Base-by-base conservation (phyloP, 37 sponge, comb jelly and placozoan genomes). In the Axinella damicornis region DNA sequence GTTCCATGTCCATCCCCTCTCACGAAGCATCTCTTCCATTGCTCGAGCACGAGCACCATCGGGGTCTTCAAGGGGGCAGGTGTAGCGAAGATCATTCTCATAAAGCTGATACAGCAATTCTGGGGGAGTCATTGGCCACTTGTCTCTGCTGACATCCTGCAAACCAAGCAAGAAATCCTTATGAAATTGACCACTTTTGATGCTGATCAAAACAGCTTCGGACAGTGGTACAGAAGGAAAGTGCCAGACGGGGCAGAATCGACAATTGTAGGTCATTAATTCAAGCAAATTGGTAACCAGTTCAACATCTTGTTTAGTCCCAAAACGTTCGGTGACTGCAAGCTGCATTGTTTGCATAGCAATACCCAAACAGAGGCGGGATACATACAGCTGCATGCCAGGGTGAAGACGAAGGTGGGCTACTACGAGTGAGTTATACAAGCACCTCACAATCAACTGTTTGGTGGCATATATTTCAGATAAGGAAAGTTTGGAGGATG, bases 101-200 rank as follows among this genome's bases (percentile, higher is more conserved):
- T 92, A 92, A 17, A 92, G 66, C 60, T 92, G 93, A 57, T 92
- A 92, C 32, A 68, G 46, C 24, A 92, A 38, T 35, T 92, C 93
- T 40, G 69, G 19, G 22, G 60, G 18, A 37, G 20, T 66, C 2
- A 92, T 22, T 0, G 87, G 88, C 6, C 56, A 4, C 2, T 64
- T 0, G 0, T 71, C 24, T 16, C 2, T 20, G 0, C 61, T 11
- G 1, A 68, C 36, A 5, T 71, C 25, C 54, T 79, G 71, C 16
- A 92, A 71, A 0, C 5, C 69, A 1, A 85, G 39, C n/a, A 84
- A 25, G 59, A 71, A 92, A 27, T 88, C 35, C 1, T 15, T 37
- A 59, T 92, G 89, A 12, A 88, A 39, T 35, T 63, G 5, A 17
- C 76, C 59, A 24, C 82, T 60, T 2, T 75, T 1, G 65, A 92